Evolutionary conservation across 2,113 vertebrate genomes (phyloP).

Genomic region (Scopus umbretta): DNA sequence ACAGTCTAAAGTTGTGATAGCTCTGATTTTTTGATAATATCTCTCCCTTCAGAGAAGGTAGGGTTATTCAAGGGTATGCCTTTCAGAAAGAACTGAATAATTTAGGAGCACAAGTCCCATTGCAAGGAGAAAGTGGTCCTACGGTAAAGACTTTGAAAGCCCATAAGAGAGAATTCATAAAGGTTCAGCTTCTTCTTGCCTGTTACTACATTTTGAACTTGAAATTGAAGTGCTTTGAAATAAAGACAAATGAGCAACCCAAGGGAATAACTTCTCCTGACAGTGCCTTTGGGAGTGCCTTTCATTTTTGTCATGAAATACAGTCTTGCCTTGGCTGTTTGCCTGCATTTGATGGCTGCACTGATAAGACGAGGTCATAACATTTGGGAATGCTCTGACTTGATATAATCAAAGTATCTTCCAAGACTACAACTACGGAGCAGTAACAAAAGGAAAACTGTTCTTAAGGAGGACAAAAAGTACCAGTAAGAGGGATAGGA

Average conservation of each 20-base stretch:
- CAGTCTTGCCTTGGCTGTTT: background rate
- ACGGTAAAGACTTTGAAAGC: background rate
- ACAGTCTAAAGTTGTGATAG: background rate
- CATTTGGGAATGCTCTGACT: background rate
- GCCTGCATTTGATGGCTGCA: background rate
- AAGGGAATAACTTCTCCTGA: background rate
- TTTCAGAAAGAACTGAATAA: background rate
- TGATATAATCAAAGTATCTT: background rate
- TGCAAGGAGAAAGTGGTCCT: background rate
- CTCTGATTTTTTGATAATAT: background rate
- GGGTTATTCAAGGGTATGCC: background rate
- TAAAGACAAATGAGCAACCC: background rate
- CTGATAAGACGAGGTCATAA: background rate
- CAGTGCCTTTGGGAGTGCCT: background rate
- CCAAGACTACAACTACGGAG: background rate
- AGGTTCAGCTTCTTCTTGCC: background rate
- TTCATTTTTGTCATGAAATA: background rate
- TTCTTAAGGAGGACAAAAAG: background rate
- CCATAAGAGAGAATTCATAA: background rate
- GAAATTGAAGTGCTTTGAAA: background rate
- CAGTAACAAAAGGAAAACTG: background rate
- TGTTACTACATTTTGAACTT: background rate
- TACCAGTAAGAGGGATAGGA: background rate
- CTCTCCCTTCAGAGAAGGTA: background rate
- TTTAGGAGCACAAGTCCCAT: background rate